A percentile compares a stretch with the other conserved stretches of the same genome.
These are phyloP conservation scores for Sturmia bella DNA, from an alignment of 2,888 invertebrate genomes.

Conservation along the genomic window DNA sequence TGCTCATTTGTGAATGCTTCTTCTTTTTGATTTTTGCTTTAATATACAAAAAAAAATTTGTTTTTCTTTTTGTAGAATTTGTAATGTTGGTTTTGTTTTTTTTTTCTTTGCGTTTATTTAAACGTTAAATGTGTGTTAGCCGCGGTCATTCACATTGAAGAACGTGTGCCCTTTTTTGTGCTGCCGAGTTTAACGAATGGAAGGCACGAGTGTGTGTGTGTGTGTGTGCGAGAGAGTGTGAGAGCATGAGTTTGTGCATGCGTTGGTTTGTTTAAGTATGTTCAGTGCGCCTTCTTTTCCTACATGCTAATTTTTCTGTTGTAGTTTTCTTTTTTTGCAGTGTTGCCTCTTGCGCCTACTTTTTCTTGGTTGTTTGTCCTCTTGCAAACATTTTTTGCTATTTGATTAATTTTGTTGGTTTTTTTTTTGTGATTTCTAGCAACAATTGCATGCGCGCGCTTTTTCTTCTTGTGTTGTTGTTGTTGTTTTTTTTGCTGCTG, in stretches of 20 bases:
- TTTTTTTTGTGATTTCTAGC: constrained; percentile 26
- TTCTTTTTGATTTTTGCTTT: constrained; percentile 22
- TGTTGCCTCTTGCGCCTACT: background rate
- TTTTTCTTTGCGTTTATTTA: constrained; percentile 67
- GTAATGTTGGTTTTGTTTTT: constrained; percentile 42
- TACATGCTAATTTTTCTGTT: constrained; percentile 52
- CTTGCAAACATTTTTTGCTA: constrained; percentile 15
- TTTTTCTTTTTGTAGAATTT: constrained; percentile 55
- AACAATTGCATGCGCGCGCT: constrained; percentile 62
- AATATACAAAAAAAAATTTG: background rate
- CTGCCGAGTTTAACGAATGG: constrained; percentile 31
- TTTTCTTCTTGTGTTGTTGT: constrained; percentile 41
- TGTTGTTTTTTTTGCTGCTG: too few species aligned
- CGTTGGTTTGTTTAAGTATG: constrained; percentile 4
- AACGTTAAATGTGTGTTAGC: constrained; percentile 80
- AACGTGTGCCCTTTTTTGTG: constrained; percentile 77
- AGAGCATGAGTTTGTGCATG: background rate
- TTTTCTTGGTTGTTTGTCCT: constrained; percentile 2
- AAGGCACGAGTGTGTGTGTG: background rate
- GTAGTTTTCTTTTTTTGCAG: background rate
- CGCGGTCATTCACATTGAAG: constrained; percentile 80
- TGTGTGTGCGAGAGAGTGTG: background rate
- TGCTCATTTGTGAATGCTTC: constrained; percentile 13
- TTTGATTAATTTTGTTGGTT: background rate
- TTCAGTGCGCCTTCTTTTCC: constrained; percentile 39